phyloP scores from a whole-genome alignment of 2,888 invertebrate species.

The Venustoraphidia nigricollis region DNA sequence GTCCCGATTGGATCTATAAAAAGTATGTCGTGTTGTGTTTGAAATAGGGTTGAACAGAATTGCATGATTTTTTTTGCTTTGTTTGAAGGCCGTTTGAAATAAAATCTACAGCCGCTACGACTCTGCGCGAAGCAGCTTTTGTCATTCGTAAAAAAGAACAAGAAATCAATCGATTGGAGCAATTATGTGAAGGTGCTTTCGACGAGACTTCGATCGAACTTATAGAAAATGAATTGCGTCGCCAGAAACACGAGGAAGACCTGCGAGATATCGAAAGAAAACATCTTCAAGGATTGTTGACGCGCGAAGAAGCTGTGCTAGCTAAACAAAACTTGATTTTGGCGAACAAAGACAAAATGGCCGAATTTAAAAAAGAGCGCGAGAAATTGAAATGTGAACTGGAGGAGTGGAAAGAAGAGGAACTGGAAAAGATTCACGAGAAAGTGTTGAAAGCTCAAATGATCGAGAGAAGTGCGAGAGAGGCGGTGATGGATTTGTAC shows the following conservation, averaged over 20 bases:
- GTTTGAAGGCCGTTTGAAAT: constrained; percentile 11
- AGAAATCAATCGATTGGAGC: constrained; percentile 35
- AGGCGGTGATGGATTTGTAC: constrained; percentile 33
- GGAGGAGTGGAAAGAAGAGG: constrained; percentile 31
- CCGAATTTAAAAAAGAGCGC: constrained; percentile 34
- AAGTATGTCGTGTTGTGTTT: constrained; percentile 11
- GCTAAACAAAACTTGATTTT: constrained; percentile 34
- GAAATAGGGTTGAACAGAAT: too few relatives aligned
- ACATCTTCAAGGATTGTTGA: constrained; percentile 39
- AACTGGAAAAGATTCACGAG: constrained; percentile 33
- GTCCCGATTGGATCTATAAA: constrained; percentile 9
- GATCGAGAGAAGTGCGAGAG: constrained; percentile 31
- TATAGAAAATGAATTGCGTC: constrained; percentile 30
- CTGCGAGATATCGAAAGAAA: constrained; percentile 39
- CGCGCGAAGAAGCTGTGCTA: constrained; percentile 40
- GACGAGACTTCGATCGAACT: constrained; percentile 28
- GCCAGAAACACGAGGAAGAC: constrained; percentile 31
- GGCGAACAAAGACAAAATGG: constrained; percentile 33
- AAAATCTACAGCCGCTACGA: constrained; percentile 33
- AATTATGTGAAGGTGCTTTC: constrained; percentile 30
- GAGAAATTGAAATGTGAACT: constrained; percentile 32
- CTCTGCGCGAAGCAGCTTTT: constrained; percentile 35
- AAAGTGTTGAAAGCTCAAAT: constrained; percentile 31
- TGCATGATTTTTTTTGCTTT: too few relatives aligned
- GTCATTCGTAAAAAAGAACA: constrained; percentile 30